A percentile compares a stretch with the other conserved stretches of the same genome.
Conservation (phyloP, 2,113 vertebrate genomes). For the Chloebia gouldiae region DNA sequence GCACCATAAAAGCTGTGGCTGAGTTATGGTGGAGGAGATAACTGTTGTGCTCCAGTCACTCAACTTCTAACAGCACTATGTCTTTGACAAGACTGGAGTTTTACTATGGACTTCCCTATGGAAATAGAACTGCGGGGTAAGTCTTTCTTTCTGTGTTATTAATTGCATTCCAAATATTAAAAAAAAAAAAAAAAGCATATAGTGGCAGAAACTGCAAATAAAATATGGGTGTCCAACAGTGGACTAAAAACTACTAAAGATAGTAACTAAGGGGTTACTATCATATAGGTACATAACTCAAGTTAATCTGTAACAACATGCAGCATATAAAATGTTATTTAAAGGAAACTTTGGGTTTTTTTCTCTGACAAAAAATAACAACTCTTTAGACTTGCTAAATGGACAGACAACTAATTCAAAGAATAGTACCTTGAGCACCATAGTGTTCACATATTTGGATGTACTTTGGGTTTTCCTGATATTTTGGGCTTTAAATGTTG, state of each 20-base stretch:
- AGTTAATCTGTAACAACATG: not conserved
- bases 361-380: not conserved
- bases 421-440: not conserved
- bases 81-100: not conserved
- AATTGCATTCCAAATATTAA: not conserved
- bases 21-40: not conserved
- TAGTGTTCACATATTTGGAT: not conserved
- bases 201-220: not conserved
- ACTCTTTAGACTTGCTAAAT: not conserved
- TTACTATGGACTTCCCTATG: not conserved
- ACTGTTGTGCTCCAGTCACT: not conserved
- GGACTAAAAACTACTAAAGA: not conserved
- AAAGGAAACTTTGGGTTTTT: not conserved
- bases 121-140: not conserved
- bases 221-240: not conserved
- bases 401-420: not conserved
- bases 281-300: not conserved
- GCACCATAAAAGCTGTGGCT: not conserved
- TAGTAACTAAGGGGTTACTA: not conserved
- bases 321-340: not conserved
- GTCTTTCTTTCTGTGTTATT: not conserved
- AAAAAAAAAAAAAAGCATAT: not conserved
- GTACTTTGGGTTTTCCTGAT: not conserved
- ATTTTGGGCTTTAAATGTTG: not conserved
- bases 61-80: accelerated